Evolutionary conservation across 2,113 vertebrate species (phyloP).

Genomic region (Corynorhinus townsendii): DNA sequence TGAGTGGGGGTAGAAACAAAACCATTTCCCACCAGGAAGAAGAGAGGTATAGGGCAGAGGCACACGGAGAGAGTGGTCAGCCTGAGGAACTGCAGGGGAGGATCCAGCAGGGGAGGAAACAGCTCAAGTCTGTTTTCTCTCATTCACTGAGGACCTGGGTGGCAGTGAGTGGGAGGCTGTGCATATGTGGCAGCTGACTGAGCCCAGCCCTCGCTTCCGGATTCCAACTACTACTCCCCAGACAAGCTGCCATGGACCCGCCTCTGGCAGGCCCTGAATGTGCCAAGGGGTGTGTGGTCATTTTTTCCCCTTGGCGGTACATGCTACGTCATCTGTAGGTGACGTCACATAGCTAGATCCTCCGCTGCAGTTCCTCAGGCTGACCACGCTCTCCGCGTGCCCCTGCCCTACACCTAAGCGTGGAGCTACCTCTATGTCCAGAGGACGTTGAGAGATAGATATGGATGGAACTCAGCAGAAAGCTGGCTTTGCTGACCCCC

Average conservation of each 20-base stretch:
- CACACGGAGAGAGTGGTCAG: no score
- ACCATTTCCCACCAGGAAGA: background rate
- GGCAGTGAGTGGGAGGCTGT: background rate
- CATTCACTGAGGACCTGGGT: background rate
- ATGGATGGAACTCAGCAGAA: background rate
- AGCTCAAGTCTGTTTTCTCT: background rate
- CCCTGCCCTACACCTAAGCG: background rate
- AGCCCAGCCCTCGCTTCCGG: background rate
- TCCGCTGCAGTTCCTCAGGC: background rate
- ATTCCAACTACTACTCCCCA: accelerated
- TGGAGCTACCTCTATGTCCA: background rate
- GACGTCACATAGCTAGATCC: background rate
- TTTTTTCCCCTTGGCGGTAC: accelerated
- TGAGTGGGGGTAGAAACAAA: background rate
- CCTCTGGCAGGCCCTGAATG: background rate
- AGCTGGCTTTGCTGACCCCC: background rate
- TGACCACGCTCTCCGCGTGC: background rate
- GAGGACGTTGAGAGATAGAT: background rate
- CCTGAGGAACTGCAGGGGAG: no score
- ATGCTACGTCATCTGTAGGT: accelerated
- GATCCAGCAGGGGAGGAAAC: no score
- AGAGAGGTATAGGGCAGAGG: no score
- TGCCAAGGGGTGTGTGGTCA: accelerated
- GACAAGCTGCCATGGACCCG: background rate
- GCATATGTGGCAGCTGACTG: background rate